Conservation (phyloP, 1,140 invertebrate species). For the Mamestra configurata region DNA sequence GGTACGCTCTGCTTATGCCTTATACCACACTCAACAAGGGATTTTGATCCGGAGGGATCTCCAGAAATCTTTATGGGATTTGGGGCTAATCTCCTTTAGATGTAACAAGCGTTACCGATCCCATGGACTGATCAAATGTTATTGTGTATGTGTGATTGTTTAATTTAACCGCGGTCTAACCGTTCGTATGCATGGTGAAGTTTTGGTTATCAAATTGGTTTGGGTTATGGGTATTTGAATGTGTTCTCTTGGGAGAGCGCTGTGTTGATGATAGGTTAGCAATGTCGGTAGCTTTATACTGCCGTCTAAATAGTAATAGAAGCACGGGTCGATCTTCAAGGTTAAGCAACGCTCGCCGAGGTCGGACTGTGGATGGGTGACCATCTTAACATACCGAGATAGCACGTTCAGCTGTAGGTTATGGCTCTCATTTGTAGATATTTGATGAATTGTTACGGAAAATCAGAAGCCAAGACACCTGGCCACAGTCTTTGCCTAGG, state of each 20-base stretch:
- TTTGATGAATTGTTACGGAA: too few species aligned
- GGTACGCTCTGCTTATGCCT: constrained; percentile 28
- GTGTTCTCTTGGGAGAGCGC: background rate
- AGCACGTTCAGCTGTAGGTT: too few species aligned
- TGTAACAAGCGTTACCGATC: constrained; percentile 55
- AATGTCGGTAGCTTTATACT: too few species aligned
- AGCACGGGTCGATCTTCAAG: too few species aligned
- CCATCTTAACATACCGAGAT: too few species aligned
- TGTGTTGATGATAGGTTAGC: too few species aligned
- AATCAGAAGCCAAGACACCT: too few species aligned
- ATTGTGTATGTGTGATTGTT: constrained; percentile 34
- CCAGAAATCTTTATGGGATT: constrained; percentile 63
- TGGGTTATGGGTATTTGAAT: background rate
- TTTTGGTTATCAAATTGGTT: background rate
- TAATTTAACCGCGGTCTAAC: constrained; percentile 8
- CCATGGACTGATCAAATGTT: constrained; percentile 19
- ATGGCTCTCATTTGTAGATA: too few species aligned
- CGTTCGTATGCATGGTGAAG: background rate
- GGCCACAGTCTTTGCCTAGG: too few species aligned
- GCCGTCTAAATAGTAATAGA: too few species aligned
- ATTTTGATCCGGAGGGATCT: constrained; percentile 58
- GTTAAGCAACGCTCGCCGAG: too few species aligned
- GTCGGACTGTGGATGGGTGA: too few species aligned
- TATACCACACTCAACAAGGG: constrained; percentile 36
- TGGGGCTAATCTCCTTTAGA: constrained; percentile 52